Conservation (phyloP, 2,888 invertebrate genomes). For the Rhamphomyia laevipes region DNA sequence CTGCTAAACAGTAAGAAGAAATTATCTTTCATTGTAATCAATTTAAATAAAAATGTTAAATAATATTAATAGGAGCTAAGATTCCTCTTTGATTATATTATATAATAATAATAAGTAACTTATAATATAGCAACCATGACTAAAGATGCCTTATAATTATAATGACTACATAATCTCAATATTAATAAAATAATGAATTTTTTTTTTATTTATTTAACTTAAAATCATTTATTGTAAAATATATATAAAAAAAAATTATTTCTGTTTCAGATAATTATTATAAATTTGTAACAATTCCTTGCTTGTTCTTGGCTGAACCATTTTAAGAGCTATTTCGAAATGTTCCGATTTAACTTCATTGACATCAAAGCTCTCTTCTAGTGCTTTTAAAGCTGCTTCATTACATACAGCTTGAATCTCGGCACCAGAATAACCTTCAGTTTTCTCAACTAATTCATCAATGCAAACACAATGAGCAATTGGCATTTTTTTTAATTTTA, state of each 20-base stretch:
- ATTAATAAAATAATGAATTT: too few species aligned
- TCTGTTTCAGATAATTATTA: slow-evolving; percentile 45
- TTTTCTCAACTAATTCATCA: slow-evolving; percentile 51
- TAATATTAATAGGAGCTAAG: too few species aligned
- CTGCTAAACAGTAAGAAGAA: too few species aligned
- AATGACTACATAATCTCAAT: too few species aligned
- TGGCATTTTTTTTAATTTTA: slow-evolving; percentile 68
- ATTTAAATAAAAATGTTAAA: too few species aligned
- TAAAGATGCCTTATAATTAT: too few species aligned
- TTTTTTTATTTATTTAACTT: too few species aligned
- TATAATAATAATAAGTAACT: too few species aligned
- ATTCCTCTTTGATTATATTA: too few species aligned
- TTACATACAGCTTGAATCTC: slow-evolving; percentile 84
- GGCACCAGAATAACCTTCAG: slow-evolving; percentile 85
- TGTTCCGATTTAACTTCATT: slow-evolving; percentile 50
- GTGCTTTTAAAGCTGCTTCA: slow-evolving; percentile 77
- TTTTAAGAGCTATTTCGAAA: slow-evolving; percentile 58
- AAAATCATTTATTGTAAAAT: too few species aligned
- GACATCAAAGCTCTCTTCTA: slow-evolving; percentile 63
- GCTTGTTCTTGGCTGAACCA: slow-evolving; percentile 68
- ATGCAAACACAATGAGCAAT: slow-evolving; percentile 50
- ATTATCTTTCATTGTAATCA: too few species aligned
- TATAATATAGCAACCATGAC: too few species aligned
- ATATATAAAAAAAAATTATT: neutral
- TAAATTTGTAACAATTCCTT: slow-evolving; percentile 59